Percentiles rank a stretch among this genome's conserved stretches.
Conservation (phyloP, 1,140 invertebrate species). For the Drosophila sturtevanti region DNA sequence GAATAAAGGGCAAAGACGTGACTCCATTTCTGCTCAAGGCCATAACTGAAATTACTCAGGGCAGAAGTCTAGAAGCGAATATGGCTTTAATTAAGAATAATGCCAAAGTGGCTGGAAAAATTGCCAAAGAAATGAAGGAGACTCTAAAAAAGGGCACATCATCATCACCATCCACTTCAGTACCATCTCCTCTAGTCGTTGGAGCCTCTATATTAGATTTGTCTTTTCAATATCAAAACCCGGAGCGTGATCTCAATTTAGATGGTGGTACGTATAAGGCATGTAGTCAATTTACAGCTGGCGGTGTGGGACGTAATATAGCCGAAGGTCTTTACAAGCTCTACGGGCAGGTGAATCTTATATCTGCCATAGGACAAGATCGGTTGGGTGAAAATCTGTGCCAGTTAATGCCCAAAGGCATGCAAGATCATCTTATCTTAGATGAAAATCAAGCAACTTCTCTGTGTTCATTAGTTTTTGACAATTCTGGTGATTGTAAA, state of each 20-base stretch:
- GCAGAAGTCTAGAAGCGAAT: conserved; percentile 92
- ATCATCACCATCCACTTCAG: conserved; percentile 22
- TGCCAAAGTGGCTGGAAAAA: conserved; percentile 91
- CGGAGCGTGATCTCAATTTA: conserved; percentile 84
- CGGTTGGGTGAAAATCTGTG: conserved; percentile 83
- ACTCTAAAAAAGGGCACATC: neutral
- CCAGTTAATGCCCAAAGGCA: conserved; percentile 73
- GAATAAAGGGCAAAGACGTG: conserved; percentile 93
- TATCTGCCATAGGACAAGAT: conserved; percentile 93
- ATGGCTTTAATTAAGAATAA: conserved; percentile 96
- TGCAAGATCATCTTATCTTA: conserved; percentile 76
- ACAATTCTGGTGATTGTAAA: conserved; percentile 89
- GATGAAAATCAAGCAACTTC: conserved; percentile 85
- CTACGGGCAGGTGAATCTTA: conserved; percentile 86
- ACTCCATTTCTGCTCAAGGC: conserved; percentile 94
- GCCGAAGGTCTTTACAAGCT: conserved; percentile 92
- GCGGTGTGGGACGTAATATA: conserved; percentile 96
- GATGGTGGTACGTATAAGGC: conserved; percentile 91
- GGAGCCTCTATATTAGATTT: conserved; percentile 77
- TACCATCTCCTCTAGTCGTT: conserved; percentile 45
- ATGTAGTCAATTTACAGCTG: conserved; percentile 86
- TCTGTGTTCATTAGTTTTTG: conserved; percentile 89
- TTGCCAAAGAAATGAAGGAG: conserved; percentile 86
- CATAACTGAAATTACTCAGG: conserved; percentile 90
- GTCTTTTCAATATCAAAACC: conserved; percentile 55